Evolutionary conservation across 2,888 invertebrate species (phyloP), one percentile per base, ranked within the genome.

Genomic region (Andrena praecox): DNA sequence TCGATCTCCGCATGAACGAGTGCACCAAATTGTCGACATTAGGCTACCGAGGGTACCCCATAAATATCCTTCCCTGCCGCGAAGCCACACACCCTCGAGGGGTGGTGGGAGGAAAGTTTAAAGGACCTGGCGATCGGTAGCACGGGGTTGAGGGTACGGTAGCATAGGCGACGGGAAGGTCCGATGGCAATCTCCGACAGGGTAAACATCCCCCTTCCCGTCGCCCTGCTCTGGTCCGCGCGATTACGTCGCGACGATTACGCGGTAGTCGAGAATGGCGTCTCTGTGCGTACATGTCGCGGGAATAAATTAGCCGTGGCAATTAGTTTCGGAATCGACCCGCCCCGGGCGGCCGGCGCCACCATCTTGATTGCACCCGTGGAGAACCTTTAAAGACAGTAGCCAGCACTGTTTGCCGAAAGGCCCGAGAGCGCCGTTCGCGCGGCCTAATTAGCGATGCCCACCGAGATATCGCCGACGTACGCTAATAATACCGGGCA

Each of bases 401-500:
- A 93, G 93, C 93, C 87, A 92, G 93, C 92, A 91, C 93, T 93
- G 93, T 94, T 92, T 92, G 93, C 93, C 93, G 92, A 93, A 93
- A 93, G 93, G 90, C 91, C 83, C 80, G 85, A 85, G 89, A 85
- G 89, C 77, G 88, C 62, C 88, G 84, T 80, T 85, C 85, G 89
- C 90, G 92, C 92, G 91, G 91, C 91, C 93, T 94, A 94, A 94
- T 94, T 94, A 93, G 93, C 93, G 94, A 94, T 94, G 93, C 93
- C 93, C 93, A 93, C 91, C 89, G 91, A 93, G 93, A 93, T 93
- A 94, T 93, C 93, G 88, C 90, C 90, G 86, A 91, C 91, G 88
- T 91, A 92, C 92, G 92, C 92, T 93, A 93, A 93, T 93, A 93
- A 93, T 92, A 93, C 93, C 90, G 90, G 90, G 90, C 93, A 93